phyloP scores from a whole-genome alignment of 2,113 vertebrate genomes.

The Phalacrocorax carbo region DNA sequence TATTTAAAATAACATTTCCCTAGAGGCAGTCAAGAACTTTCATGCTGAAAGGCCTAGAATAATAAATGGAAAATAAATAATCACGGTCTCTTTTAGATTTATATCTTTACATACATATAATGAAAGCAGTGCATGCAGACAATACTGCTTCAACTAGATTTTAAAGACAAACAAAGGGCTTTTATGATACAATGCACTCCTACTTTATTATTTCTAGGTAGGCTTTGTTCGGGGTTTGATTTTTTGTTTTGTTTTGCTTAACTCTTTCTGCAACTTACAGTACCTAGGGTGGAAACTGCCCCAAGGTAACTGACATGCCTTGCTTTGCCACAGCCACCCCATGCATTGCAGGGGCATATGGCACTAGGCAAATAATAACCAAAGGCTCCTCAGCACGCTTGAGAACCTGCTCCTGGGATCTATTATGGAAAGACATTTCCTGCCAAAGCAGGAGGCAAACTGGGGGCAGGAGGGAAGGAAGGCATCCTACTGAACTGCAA shows the following conservation, averaged over 20 bases:
- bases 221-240: neutral
- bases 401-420: neutral
- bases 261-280: neutral
- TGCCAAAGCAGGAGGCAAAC: neutral
- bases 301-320: neutral
- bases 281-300: neutral
- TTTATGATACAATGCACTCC: neutral
- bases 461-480: too few relatives aligned
- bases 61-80: conserved; percentile 1
- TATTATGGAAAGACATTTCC: neutral
- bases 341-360: neutral
- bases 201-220: neutral
- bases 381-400: neutral
- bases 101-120: neutral
- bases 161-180: neutral
- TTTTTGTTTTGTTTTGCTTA: neutral
- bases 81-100: neutral
- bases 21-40: neutral
- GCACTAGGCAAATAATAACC: neutral
- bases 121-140: neutral
- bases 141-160: neutral
- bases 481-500: neutral
- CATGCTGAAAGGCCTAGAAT: neutral
- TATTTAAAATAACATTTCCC: neutral
- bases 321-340: neutral